Evolutionary conservation across 2,797 vertebrate species (phyloP), one percentile per base, ranked within the genome.

Genomic region (Xenops minutus): DNA sequence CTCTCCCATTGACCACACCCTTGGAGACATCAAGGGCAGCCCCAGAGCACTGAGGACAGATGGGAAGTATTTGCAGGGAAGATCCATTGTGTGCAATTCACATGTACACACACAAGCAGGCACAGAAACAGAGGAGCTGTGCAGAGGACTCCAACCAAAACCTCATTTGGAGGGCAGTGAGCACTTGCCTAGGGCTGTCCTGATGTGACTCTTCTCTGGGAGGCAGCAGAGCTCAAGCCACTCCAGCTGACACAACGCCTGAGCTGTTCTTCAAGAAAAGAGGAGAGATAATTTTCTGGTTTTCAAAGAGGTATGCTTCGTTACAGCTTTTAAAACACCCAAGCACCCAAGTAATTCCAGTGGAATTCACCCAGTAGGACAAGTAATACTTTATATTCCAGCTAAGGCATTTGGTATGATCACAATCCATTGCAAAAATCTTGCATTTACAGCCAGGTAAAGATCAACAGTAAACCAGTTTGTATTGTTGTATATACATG

Each of bases 21-120:
- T 30, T n/a, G 58, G 21, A 68, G 77, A 34, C 37, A 20, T 0
- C 43, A 39, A 1, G 27, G 75, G 41, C 66, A 64, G 29, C 19
- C 49, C 12, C 1, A 2, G 34, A 44, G 37, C 26, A 3, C 76
- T n/a, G 1, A 0, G n/a, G 15, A 64, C 49, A 69, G 30, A 56
- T 0, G 34, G 58, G 46, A 51, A 32, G 32, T 36, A 27, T 6
- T 2, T 2, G 63, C 54, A 41, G 62, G 55, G 39, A 59, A 51
- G 48, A 46, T 7, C 32, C 1, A 0, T 0, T 19, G 7, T 7
- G 26, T 19, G 36, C 43, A 54, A 1, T 12, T 39, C 68, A 64
- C 21, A 14, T 0, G 1, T 5, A 29, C 1, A 1, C 20, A 43
- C 32, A 36, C 29, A 26, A 0, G 1, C n/a, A 23, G 13, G 9